Evolutionary conservation across 2,113 vertebrate genomes (phyloP).

Genomic region (Alethe castanea): DNA sequence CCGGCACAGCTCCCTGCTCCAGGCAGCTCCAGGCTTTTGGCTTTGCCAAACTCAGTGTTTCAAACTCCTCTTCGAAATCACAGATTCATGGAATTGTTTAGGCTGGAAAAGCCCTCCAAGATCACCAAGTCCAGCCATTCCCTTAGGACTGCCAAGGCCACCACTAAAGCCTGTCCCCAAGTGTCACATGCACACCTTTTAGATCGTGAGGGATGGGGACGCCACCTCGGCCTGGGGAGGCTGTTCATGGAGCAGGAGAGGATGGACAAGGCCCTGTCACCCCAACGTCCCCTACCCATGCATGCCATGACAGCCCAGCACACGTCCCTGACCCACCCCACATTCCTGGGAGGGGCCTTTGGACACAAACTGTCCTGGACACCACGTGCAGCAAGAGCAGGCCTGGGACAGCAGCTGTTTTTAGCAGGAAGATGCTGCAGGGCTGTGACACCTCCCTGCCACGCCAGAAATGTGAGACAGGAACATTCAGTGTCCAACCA

Average conservation of each 20-base stretch:
- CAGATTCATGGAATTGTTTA: background rate
- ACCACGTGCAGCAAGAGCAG: background rate
- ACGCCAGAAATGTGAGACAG: background rate
- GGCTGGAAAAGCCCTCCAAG: background rate
- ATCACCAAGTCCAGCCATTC: background rate
- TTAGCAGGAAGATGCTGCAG: slow-evolving; percentile 13
- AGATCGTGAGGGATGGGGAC: rapidly evolving
- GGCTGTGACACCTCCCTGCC: background rate
- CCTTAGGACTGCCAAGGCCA: background rate
- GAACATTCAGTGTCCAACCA: background rate
- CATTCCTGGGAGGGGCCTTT: background rate
- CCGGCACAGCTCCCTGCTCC: background rate
- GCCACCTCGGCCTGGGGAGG: background rate
- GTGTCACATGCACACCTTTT: background rate
- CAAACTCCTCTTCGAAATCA: background rate
- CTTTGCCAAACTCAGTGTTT: background rate
- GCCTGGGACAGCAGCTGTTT: background rate
- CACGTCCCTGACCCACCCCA: rapidly evolving
- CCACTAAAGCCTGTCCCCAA: no score
- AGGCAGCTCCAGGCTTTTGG: background rate
- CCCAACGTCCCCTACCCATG: rapidly evolving
- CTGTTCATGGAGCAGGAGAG: rapidly evolving
- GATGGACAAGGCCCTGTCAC: background rate
- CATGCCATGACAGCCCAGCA: rapidly evolving
- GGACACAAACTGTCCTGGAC: background rate